phyloP scores from a whole-genome alignment of 2,797 vertebrate species.

The Eidolon dupreanum region DNA sequence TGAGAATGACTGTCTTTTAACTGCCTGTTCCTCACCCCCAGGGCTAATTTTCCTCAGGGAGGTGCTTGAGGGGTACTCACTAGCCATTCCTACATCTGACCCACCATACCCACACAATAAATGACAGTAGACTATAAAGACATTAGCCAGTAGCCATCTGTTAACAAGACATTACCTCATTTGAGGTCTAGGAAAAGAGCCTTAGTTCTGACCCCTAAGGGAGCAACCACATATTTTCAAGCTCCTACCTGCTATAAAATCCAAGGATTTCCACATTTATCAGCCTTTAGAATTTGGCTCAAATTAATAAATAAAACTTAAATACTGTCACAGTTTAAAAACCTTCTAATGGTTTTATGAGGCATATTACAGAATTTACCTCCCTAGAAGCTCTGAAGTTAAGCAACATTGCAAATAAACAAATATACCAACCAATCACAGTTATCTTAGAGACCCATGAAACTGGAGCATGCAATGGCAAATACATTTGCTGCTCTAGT shows the following conservation, averaged over 20 bases:
- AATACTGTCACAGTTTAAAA: neutral
- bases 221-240: neutral
- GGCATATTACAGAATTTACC: neutral
- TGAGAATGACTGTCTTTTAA: neutral
- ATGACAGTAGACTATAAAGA: neutral
- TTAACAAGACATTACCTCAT: neutral
- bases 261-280: neutral
- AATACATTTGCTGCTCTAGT: neutral
- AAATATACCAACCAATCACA: neutral
- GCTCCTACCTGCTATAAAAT: neutral
- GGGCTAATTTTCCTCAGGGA: neutral
- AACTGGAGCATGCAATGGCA: neutral
- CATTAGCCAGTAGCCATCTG: neutral
- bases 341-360: neutral
- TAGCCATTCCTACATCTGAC: neutral
- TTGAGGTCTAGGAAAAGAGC: neutral
- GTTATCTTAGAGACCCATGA: neutral
- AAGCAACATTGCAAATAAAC: neutral
- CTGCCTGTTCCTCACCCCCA: neutral
- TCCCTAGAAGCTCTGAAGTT: neutral
- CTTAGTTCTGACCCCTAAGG: neutral
- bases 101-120: neutral
- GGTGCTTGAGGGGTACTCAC: neutral
- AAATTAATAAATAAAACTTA: neutral
- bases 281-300: neutral